phyloP scores from a whole-genome alignment of 2,113 vertebrate genomes.

The Apus apus region DNA sequence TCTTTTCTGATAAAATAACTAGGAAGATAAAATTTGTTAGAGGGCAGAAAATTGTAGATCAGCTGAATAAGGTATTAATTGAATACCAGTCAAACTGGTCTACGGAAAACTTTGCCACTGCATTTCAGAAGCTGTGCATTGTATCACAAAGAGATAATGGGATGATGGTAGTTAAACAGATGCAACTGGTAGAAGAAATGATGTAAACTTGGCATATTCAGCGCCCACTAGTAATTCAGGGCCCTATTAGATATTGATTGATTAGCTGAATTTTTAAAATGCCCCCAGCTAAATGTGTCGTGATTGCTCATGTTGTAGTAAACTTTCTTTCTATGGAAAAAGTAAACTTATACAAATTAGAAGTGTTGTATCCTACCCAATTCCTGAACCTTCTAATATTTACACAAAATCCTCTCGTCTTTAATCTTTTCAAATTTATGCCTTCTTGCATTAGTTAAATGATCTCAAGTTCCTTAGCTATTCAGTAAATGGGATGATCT shows the following conservation, averaged over 20 bases:
- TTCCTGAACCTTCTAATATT: neutral
- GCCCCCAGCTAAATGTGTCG: neutral
- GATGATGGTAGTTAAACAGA: neutral
- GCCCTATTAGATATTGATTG: neutral
- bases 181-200: neutral
- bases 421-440: neutral
- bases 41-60: slow-evolving; percentile 1
- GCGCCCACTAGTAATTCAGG: neutral
- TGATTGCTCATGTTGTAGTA: neutral
- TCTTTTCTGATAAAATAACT: neutral
- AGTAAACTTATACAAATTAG: neutral
- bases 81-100: neutral
- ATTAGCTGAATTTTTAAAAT: neutral
- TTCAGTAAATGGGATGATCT: neutral
- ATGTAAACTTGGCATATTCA: neutral
- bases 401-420: neutral
- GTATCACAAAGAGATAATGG: neutral
- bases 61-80: neutral
- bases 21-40: neutral
- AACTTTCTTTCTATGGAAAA: neutral
- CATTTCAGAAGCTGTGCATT: neutral
- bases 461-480: neutral
- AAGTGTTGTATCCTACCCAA: neutral
- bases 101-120: neutral
- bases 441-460: neutral